Base-by-base conservation (phyloP, 92 coral and sea anemone species). In the Bergia sp. region DNA sequence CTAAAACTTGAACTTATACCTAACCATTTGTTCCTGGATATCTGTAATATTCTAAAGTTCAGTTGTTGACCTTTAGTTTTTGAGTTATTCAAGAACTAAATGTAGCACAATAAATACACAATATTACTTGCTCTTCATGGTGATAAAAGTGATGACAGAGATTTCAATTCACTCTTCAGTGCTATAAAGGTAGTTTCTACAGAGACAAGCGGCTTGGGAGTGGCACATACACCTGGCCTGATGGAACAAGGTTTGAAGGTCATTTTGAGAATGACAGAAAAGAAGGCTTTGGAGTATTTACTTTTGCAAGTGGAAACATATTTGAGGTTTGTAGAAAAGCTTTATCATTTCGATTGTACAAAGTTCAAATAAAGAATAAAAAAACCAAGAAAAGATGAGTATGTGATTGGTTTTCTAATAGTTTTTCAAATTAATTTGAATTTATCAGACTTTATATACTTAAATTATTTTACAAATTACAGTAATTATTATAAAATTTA, bases 281-380 rank as follows among this genome's bases (percentile, higher is more conserved):
- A 73, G 97, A 96, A 77, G 99, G 99, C 0, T 97, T 93, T 94
- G 99, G 99, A 29, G 58, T 86, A n/a, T 97, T 97, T 86, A 86
- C 84, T 42, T 97, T 97, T 89, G 86, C 94, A 47, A 93, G 98
- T 92, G 97, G 97, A 16, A 97, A 96, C 58, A 88, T 44, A 81
- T 97, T 97, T 95, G 93, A 97, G 96, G 99, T 97, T 61, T 76
- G 83, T 42, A 5, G 10, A 1, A 12, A 39, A 39, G 20, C 3
- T 12, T 82, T 53, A 23, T 58, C 53, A 57, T 37, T 74, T 37
- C 21, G 0, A 72, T 72, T 61, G 15, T 61, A 61, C 18, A 61
- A 61, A 29, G 29, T 29, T 29, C 29, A 29, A 29, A 29, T 29
- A 29, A 29, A 29, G 29, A 29, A 29, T 29, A 29, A 61, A 61